Percentiles rank a stretch among this genome's conserved stretches.
phyloP scores from a whole-genome alignment of 2,797 vertebrate species.

The Amphiprion clarkii region DNA sequence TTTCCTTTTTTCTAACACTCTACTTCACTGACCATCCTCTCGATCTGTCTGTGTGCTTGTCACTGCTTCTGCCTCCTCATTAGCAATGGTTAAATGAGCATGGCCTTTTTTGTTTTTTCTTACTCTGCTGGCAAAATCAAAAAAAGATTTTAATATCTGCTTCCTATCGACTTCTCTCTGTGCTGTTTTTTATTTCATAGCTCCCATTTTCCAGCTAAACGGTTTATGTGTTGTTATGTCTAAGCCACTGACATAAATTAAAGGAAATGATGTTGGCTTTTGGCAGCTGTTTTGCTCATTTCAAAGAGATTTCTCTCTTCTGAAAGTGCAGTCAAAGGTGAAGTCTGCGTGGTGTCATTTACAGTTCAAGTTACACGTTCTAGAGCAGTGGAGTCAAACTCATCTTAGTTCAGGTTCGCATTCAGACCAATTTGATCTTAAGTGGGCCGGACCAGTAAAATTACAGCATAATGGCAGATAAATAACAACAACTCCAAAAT shows the following conservation, averaged over 20 bases:
- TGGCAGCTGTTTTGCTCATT: background rate
- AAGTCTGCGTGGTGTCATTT: background rate
- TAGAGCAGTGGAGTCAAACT: too few relatives aligned
- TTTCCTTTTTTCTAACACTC: conserved; percentile 12
- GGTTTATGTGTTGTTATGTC: background rate
- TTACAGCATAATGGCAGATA: too few relatives aligned
- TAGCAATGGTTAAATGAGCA: conserved; percentile 46
- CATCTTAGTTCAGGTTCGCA: too few relatives aligned
- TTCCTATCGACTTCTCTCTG: background rate
- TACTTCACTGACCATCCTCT: conserved; percentile 38
- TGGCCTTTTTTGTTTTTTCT: background rate
- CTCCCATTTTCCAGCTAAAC: background rate
- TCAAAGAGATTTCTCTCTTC: background rate
- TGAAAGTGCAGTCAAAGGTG: background rate
- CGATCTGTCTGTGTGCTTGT: conserved; percentile 14
- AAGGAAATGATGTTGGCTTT: background rate
- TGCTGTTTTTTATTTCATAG: background rate
- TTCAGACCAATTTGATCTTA: too few relatives aligned
- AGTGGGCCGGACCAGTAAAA: too few relatives aligned
- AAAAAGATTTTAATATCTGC: conserved; percentile 9
- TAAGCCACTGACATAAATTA: background rate
- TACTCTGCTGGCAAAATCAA: conserved; percentile 8
- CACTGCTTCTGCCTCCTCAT: conserved; percentile 18
- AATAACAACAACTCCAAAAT: too few relatives aligned
- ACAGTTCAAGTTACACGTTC: background rate